Evolutionary conservation across 2,797 vertebrate species (phyloP).

Genomic region (Onychomys torridus): DNA sequence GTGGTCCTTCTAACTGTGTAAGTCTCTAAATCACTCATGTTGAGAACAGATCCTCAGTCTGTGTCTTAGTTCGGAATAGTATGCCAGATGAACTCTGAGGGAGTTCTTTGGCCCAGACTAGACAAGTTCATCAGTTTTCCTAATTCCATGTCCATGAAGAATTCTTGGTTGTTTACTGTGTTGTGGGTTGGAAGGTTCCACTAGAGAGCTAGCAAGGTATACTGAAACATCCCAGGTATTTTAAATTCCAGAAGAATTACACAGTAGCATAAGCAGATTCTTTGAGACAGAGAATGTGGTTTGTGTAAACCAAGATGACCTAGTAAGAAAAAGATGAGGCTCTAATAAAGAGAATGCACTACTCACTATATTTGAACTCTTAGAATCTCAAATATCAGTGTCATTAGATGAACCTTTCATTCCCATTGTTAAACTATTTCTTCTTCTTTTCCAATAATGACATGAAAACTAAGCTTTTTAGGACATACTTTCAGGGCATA

Average conservation of each 20-base stretch:
- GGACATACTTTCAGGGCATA: not conserved
- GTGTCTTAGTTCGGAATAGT: constrained; percentile 60
- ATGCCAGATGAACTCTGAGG: constrained; percentile 75
- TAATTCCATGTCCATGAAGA: constrained; percentile 82
- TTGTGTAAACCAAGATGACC: constrained; percentile 71
- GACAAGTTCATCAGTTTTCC: constrained; percentile 81
- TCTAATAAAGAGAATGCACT: not conserved
- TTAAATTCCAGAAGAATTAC: constrained; percentile 82
- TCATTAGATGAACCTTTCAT: constrained; percentile 23
- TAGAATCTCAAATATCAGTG: not conserved
- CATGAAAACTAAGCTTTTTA: constrained; percentile 19
- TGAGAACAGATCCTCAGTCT: constrained; percentile 59
- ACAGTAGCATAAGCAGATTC: constrained; percentile 76
- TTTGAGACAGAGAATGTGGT: constrained; percentile 76
- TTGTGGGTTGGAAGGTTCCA: constrained; percentile 80
- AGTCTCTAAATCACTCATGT: constrained; percentile 49
- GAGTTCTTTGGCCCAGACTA: constrained; percentile 76
- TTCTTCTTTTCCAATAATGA: not conserved
- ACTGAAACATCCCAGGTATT: constrained; percentile 77
- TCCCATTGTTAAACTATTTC: not conserved
- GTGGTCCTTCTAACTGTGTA: not conserved
- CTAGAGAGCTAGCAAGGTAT: constrained; percentile 78
- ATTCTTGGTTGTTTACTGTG: constrained; percentile 81
- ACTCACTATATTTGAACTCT: constrained; percentile 9
- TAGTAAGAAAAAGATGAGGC: not conserved